phyloP scores from a whole-genome alignment of 1,140 invertebrate genomes.

The Bombus soroeensis region DNA sequence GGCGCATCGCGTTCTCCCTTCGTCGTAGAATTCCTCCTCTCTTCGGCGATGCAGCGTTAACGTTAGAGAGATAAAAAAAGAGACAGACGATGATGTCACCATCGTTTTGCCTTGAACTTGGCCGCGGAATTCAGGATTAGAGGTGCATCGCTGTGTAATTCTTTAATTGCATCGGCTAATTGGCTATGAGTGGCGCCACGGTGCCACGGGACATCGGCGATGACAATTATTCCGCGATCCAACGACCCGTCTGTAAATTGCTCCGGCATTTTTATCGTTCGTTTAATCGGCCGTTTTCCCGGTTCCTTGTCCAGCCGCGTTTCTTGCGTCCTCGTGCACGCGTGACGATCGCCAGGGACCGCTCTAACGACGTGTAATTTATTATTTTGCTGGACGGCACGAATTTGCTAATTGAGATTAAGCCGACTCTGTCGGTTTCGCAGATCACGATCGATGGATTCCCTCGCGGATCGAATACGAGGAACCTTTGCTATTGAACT shows the following conservation, averaged over 20 bases:
- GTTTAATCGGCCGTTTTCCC: slow-evolving; percentile 64
- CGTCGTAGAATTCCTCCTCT: neutral
- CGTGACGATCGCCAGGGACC: neutral
- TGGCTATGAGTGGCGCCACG: slow-evolving; percentile 79
- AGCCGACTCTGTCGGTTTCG: neutral
- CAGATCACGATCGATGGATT: neutral
- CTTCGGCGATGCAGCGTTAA: neutral
- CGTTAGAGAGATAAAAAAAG: neutral
- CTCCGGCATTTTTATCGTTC: slow-evolving; percentile 59
- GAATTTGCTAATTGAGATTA: slow-evolving; percentile 48
- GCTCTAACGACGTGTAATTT: slow-evolving; percentile 36
- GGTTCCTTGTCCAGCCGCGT: slow-evolving; percentile 13
- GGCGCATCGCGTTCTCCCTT: slow-evolving; percentile 58
- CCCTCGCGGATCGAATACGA: neutral
- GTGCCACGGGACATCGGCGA: slow-evolving; percentile 69
- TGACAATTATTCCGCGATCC: slow-evolving; percentile 71
- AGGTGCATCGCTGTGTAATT: slow-evolving; percentile 72
- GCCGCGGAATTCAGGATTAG: slow-evolving; percentile 47
- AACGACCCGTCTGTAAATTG: slow-evolving; percentile 71
- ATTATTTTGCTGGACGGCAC: slow-evolving; percentile 39
- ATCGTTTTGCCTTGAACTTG: slow-evolving; percentile 55
- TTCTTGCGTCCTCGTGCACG: slow-evolving; percentile 26
- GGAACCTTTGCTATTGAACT: neutral
- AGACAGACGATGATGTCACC: neutral
- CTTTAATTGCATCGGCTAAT: slow-evolving; percentile 81